Evolutionary conservation across 2,888 invertebrate genomes (phyloP), one percentile per base, ranked within the genome.

Genomic region (Platycnemis pennipes): DNA sequence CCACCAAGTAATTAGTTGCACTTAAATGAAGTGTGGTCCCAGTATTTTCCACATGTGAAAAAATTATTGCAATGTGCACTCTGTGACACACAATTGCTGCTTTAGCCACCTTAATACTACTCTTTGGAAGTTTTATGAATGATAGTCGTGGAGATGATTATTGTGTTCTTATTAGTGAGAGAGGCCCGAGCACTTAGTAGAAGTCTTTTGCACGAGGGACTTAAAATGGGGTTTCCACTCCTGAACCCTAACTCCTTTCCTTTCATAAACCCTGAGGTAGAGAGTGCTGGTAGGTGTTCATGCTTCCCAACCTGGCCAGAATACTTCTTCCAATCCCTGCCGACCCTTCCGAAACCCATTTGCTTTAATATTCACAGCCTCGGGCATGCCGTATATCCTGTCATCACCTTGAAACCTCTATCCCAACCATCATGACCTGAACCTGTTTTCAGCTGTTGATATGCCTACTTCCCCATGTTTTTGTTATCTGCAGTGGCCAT

Each of bases 401-500:
- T 91, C 91, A 91, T 63, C 91, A 91, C 91, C 91, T 44, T 91
- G 91, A 63, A 44, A 22, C 91, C 91, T 91, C 44, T 91, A 45
- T 91, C 91, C 91, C 37, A 19, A 91, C 91, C 63, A 63, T 63
- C 42, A 26, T 87, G 42, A 91, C 91, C 91, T 69, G 19, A 53
- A 91, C 56, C 91, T 63, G 63, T 91, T 91, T 91, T 44, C 91
- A 91, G 91, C 63, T 91, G 91, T 91, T 91, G 63, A 91, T 91
- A 69, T 44, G 91, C 91, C 91, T 91, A 63, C 63, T 44, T 63
- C 91, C 91, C 45, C 63, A 69, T 63, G 63, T 91, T 49, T 87
- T 91, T 91, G 91, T 91, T 91, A 91, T 91, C 91, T 91, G 91
- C 91, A 91, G 91, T 91, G 91, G 91, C 91, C 91, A 91, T 91